These are phyloP conservation scores for Anneissia japonica DNA, from an alignment of 35 echinoderm and acorn worm genomes.

Conservation along the genomic window DNA sequence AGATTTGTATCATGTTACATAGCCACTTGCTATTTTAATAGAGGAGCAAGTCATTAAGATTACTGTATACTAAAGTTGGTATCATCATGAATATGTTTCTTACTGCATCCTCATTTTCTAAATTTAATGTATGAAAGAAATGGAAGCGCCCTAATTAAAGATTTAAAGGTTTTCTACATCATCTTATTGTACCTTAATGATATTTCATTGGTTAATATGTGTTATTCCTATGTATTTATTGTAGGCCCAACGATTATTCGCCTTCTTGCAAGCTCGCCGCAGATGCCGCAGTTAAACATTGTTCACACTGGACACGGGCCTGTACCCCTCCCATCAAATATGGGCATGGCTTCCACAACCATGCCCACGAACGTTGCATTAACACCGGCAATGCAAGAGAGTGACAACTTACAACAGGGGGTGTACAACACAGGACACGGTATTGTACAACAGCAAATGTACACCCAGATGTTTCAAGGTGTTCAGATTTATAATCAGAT, in stretches of 20 bases:
- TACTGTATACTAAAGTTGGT: no score
- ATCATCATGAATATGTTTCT: no score
- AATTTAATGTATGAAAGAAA: no score
- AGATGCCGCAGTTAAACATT: conserved; percentile 76
- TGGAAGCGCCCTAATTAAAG: no score
- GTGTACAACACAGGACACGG: conserved; percentile 8
- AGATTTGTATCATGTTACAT: no score
- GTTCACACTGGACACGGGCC: conserved; percentile 86
- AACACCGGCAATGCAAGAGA: conserved; percentile 61
- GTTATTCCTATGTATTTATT: conserved; percentile 18
- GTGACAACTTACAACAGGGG: conserved; percentile 28
- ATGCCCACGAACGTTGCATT: conserved; percentile 50
- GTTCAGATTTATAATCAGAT: conserved; percentile 51
- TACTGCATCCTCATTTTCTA: no score
- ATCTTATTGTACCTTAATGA: not conserved
- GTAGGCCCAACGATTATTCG: conserved; percentile 87
- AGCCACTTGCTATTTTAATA: no score
- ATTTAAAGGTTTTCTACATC: not conserved
- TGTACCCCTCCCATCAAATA: conserved; percentile 36
- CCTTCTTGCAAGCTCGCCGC: conserved; percentile 79
- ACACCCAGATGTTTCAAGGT: conserved; percentile 61
- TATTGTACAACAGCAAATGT: conserved; percentile 71
- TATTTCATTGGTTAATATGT: not conserved
- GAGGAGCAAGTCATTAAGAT: no score
- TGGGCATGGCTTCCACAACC: conserved; percentile 57